Evolutionary conservation across 2,888 invertebrate species (phyloP).

Genomic region (Orchesella flavescens): DNA sequence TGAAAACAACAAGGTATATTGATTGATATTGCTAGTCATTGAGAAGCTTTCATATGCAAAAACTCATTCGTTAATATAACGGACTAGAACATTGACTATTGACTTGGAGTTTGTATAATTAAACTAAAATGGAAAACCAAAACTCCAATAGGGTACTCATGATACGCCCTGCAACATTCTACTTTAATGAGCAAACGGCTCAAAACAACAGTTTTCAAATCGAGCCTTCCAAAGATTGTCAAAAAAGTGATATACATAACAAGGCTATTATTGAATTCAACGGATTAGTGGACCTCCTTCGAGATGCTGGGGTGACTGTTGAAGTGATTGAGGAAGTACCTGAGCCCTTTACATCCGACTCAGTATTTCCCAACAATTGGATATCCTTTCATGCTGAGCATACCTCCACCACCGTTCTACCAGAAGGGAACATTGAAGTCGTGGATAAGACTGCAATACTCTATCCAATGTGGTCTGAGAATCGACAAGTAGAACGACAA

Average conservation of each 20-base stretch:
- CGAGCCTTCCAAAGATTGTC: background rate
- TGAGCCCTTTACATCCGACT: conserved; percentile 63
- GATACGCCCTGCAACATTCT: conserved; percentile 68
- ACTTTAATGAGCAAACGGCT: conserved; percentile 67
- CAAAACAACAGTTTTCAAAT: conserved; percentile 68
- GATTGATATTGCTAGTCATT: too few species aligned
- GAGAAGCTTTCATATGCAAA: too few species aligned
- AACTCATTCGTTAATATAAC: too few species aligned
- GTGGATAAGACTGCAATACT: conserved; percentile 44
- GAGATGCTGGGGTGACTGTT: conserved; percentile 51
- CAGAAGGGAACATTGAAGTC: background rate
- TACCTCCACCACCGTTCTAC: background rate
- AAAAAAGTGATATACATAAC: conserved; percentile 33
- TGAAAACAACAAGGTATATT: too few species aligned
- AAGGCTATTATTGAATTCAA: conserved; percentile 67
- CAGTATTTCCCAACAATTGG: conserved; percentile 70
- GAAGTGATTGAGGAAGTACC: conserved; percentile 58
- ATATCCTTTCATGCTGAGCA: conserved; percentile 57
- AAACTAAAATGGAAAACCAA: conserved; percentile 36
- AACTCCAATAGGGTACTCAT: conserved; percentile 58
- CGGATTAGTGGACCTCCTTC: conserved; percentile 49
- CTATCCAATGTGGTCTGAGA: conserved; percentile 68
- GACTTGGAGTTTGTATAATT: too few species aligned
- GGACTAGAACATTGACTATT: too few species aligned
- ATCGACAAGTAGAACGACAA: conserved; percentile 63